These are phyloP conservation scores for Scomber japonicus DNA, from an alignment of 2,113 vertebrate genomes.

Conservation along the genomic window DNA sequence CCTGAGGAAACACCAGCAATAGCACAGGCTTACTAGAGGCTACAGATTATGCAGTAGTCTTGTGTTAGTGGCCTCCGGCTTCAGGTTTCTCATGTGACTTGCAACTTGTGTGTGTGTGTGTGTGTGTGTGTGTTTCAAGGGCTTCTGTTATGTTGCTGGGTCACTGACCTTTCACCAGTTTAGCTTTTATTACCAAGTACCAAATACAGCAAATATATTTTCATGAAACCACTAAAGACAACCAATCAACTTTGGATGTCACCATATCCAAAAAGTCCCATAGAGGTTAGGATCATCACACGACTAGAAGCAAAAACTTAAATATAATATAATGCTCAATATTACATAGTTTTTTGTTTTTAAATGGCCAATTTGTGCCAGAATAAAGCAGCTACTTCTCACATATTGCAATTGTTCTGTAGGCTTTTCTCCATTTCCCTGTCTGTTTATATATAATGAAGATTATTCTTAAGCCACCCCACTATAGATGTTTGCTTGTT, in stretches of 20 bases:
- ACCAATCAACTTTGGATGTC: background rate
- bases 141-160: constrained; percentile 29
- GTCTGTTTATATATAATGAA: background rate
- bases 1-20: constrained; percentile 1
- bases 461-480: background rate
- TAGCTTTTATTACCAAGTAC: constrained; percentile 4
- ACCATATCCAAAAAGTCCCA: background rate
- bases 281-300: background rate
- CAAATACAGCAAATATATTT: too few species aligned
- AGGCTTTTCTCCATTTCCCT: background rate
- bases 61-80: constrained; percentile 21
- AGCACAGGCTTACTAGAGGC: constrained; percentile 12
- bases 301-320: background rate
- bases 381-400: background rate
- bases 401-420: background rate
- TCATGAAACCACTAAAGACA: background rate
- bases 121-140: constrained; percentile 24
- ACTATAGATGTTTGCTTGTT: background rate
- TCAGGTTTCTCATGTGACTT: constrained; percentile 69
- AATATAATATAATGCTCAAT: too few species aligned
- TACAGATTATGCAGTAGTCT: constrained; percentile 20
- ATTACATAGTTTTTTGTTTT: background rate
- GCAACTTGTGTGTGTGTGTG: constrained; percentile 45
- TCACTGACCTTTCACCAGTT: constrained; percentile 45
- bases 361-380: background rate